Conservation (phyloP, 1,140 invertebrate species). For the Pseudomyrmex concolor region DNA sequence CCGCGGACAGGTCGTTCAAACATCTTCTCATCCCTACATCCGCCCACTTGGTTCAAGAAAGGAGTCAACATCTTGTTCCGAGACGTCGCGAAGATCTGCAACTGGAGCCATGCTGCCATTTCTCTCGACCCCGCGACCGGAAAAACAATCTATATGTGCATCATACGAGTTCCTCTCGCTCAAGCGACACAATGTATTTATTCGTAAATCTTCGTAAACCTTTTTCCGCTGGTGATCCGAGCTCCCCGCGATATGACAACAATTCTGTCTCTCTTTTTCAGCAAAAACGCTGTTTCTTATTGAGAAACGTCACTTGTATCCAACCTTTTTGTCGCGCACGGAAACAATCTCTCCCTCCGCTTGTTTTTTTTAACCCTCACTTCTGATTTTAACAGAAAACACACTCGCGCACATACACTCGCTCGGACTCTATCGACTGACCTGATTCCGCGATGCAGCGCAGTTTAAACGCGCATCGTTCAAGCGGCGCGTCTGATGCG, state of each 20-base stretch:
- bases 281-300: background rate
- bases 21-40: slow-evolving; percentile 33
- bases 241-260: background rate
- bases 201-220: slow-evolving; percentile 4
- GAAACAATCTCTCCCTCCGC: background rate
- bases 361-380: background rate
- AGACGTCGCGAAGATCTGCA: slow-evolving; percentile 36
- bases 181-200: background rate
- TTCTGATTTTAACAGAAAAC: background rate
- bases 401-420: slow-evolving; percentile 54
- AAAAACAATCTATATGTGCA: slow-evolving; percentile 31
- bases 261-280: background rate
- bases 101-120: slow-evolving; percentile 45
- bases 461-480: slow-evolving; percentile 37
- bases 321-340: background rate
- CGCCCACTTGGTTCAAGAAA: slow-evolving; percentile 50
- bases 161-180: background rate
- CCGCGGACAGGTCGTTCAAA: slow-evolving; percentile 50
- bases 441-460: slow-evolving; percentile 70
- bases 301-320: background rate
- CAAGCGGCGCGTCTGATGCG: slow-evolving; percentile 18
- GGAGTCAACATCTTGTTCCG: slow-evolving; percentile 32
- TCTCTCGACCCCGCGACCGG: slow-evolving; percentile 26
- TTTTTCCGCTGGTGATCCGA: background rate
- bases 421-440: slow-evolving; percentile 76